Conservation (phyloP, 2,797 vertebrate species). For the Anas bernieri region DNA sequence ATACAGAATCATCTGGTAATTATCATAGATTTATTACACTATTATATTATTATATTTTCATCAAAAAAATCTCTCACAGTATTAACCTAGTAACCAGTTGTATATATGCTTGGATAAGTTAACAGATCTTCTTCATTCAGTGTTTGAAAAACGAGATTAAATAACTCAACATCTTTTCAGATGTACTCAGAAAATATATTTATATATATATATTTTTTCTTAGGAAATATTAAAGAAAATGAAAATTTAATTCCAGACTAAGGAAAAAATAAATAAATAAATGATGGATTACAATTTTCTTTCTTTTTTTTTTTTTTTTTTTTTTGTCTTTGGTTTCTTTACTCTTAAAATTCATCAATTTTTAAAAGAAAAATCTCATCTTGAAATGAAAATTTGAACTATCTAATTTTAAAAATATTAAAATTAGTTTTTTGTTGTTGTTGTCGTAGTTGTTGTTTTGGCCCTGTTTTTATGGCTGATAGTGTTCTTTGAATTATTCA, state of each 20-base stretch:
- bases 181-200: not conserved
- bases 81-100: not conserved
- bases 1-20: not conserved
- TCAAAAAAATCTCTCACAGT: not conserved
- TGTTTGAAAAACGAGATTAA: not conserved
- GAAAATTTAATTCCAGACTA: not conserved
- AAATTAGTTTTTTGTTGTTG: not conserved
- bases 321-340: not conserved
- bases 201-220: not conserved
- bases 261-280: not conserved
- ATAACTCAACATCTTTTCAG: not conserved
- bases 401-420: not conserved
- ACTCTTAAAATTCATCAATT: not conserved
- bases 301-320: not conserved
- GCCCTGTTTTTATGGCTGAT: not conserved
- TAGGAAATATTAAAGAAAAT: not conserved
- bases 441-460: not conserved
- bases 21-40: not conserved
- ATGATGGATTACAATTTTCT: not conserved
- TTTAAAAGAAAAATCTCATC: not conserved
- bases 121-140: not conserved
- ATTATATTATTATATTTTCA: not conserved
- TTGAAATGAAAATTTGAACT: not conserved
- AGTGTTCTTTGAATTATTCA: not conserved
- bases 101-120: not conserved